phyloP scores from a whole-genome alignment of 2,113 vertebrate genomes.

The Prietella phreatophila region DNA sequence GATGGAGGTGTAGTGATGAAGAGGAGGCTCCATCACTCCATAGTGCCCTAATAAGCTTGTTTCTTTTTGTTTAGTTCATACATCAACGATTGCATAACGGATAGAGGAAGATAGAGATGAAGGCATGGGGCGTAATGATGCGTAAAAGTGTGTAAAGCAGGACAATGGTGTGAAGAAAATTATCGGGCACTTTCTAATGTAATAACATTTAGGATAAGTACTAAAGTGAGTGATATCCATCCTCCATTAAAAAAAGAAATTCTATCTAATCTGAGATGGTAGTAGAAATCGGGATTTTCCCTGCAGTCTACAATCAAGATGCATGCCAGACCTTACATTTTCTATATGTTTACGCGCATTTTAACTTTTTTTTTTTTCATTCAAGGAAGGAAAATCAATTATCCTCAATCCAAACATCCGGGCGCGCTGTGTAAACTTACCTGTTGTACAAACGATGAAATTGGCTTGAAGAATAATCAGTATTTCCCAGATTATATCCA shows the following conservation, averaged over 20 bases:
- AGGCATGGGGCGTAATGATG: not conserved
- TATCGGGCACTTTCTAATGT: not conserved
- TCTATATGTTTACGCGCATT: not conserved
- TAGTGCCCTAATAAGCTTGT: too few relatives aligned
- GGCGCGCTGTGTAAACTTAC: slow-evolving; percentile 68
- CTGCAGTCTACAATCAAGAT: not conserved
- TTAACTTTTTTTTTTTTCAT: not conserved
- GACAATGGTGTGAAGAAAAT: not conserved
- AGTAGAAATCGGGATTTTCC: not conserved
- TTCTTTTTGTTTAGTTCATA: not conserved
- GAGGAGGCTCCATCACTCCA: not conserved
- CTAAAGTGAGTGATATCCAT: not conserved
- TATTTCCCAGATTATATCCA: slow-evolving; percentile 99
- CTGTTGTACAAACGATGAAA: slow-evolving; percentile 95
- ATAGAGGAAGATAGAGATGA: not conserved
- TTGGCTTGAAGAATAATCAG: slow-evolving; percentile 95
- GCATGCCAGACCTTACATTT: not conserved
- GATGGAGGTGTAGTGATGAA: not conserved
- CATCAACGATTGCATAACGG: not conserved
- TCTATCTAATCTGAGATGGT: not conserved
- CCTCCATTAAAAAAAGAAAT: not conserved
- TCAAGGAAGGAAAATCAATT: not conserved
- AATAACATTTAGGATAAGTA: not conserved
- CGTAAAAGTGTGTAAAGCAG: not conserved
- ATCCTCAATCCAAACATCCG: not conserved